Conservation (phyloP, 1,140 invertebrate genomes). For the Metopolophium dirhodum region DNA sequence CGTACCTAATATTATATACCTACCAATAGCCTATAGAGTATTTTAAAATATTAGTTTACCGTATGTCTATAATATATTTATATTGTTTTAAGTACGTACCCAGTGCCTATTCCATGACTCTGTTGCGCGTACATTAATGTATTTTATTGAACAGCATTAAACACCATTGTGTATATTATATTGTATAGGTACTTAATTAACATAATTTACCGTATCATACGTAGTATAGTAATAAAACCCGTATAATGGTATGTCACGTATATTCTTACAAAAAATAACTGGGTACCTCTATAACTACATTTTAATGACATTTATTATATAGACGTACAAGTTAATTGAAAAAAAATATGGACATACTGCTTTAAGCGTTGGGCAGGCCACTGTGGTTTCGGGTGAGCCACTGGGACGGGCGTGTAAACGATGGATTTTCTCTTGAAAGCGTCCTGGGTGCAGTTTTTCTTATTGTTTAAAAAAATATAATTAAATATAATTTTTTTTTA, state of each 20-base stretch:
- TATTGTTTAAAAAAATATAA: background rate
- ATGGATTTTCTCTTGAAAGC: background rate
- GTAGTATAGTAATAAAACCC: slow-evolving; percentile 5
- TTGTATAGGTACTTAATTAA: background rate
- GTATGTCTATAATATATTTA: background rate
- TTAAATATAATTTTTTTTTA: background rate
- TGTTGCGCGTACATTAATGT: background rate
- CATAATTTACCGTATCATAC: slow-evolving; percentile 7
- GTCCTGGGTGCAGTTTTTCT: background rate
- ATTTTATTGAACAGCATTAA: background rate
- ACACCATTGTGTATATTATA: background rate
- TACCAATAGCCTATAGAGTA: background rate
- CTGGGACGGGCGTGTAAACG: background rate
- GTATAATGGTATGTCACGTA: background rate
- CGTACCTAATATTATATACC: background rate
- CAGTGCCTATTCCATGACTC: background rate
- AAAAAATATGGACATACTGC: background rate
- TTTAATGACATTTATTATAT: background rate
- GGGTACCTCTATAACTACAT: background rate
- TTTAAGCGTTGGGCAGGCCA: background rate
- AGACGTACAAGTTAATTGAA: background rate
- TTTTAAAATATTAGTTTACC: background rate
- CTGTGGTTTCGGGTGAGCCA: background rate
- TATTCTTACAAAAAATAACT: background rate
- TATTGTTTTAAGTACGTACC: background rate